Conservation (phyloP, 2,888 invertebrate species). For the Lithophane semibrunnea region DNA sequence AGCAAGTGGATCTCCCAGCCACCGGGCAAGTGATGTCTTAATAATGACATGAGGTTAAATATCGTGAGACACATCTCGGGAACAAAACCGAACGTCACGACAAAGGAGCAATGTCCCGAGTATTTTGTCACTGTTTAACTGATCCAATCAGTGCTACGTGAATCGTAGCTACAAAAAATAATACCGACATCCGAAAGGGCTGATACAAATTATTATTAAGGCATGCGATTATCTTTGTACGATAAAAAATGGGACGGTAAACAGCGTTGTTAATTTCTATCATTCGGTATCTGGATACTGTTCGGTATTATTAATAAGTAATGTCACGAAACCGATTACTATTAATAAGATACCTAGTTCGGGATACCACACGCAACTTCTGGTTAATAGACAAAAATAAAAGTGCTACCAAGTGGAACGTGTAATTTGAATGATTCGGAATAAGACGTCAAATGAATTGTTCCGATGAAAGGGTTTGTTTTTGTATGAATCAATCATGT, state of each 20-base stretch:
- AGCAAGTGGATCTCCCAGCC: conserved; percentile 83
- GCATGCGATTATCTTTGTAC: conserved; percentile 79
- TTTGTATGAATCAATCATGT: conserved; percentile 82
- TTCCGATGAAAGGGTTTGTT: conserved; percentile 82
- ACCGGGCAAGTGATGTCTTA: conserved; percentile 90
- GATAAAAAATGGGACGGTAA: conserved; percentile 80
- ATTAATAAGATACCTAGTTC: conserved; percentile 71
- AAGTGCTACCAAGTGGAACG: conserved; percentile 74
- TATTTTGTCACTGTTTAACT: conserved; percentile 90
- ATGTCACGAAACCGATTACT: conserved; percentile 80
- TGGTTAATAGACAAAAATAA: conserved; percentile 71
- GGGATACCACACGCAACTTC: conserved; percentile 79
- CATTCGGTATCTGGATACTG: conserved; percentile 74
- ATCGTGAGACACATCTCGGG: conserved; percentile 86
- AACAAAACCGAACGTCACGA: conserved; percentile 82
- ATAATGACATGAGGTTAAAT: conserved; percentile 88
- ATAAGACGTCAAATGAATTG: conserved; percentile 86
- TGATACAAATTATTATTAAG: conserved; percentile 84
- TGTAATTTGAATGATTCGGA: conserved; percentile 82
- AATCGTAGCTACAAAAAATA: conserved; percentile 80
- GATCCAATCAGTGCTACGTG: conserved; percentile 85
- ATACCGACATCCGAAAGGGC: conserved; percentile 79
- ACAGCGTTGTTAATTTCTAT: conserved; percentile 81
- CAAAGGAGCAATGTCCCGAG: conserved; percentile 85
- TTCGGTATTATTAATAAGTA: conserved; percentile 79